Evolutionary conservation across 2,797 vertebrate genomes (phyloP).

Genomic region (Anguilla anguilla): DNA sequence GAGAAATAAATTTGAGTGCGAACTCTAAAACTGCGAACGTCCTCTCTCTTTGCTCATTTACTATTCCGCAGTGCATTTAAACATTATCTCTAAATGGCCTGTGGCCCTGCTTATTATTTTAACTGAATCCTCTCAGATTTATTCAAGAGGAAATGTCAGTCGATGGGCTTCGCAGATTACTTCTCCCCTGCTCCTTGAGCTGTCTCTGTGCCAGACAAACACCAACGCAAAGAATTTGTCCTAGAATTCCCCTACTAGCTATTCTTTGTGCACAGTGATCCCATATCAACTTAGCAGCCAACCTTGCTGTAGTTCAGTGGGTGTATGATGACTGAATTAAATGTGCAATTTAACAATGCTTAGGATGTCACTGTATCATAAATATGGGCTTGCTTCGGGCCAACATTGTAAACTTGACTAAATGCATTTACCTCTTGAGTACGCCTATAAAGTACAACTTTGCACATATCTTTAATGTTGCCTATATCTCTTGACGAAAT

Average conservation of each 20-base stretch:
- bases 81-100: conserved; percentile 16
- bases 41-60: conserved; percentile 7
- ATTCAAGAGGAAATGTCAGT: conserved; percentile 34
- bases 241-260: conserved; percentile 1
- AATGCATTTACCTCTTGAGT: neutral
- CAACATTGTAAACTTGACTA: neutral
- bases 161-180: conserved; percentile 26
- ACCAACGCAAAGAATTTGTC: conserved; percentile 20
- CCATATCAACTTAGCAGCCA: conserved; percentile 9
- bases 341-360: conserved; percentile 15
- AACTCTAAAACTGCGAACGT: neutral
- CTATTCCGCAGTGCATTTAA: conserved; percentile 1
- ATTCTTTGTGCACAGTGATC: conserved; percentile 1
- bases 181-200: conserved; percentile 15
- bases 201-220: conserved; percentile 27
- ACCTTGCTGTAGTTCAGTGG: neutral
- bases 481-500: neutral
- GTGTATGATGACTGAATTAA: neutral
- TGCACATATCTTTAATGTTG: neutral
- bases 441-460: neutral
- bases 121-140: conserved; percentile 25
- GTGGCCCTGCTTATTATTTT: conserved; percentile 26
- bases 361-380: neutral
- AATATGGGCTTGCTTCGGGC: neutral
- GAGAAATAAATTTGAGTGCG: neutral